These are phyloP conservation scores for Nothoprocta pentlandii DNA, from an alignment of 2,113 vertebrate genomes.

Conservation along the genomic window DNA sequence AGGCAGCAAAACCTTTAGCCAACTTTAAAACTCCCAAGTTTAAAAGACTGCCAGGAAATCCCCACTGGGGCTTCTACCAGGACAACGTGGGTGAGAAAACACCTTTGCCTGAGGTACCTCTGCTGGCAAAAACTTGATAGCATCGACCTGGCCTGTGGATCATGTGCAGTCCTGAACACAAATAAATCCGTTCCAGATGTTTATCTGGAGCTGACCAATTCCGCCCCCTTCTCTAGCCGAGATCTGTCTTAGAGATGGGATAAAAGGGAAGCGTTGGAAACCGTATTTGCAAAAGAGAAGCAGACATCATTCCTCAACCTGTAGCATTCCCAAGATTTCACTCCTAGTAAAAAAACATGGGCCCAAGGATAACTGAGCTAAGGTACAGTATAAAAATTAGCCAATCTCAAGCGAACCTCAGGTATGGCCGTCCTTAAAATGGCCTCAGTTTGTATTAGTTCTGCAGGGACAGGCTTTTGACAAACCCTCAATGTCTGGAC, in stretches of 20 bases:
- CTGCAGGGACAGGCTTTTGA: neutral
- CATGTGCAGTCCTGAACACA: neutral
- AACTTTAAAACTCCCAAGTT: neutral
- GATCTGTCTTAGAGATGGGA: neutral
- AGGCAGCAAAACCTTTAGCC: neutral
- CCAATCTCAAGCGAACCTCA: neutral
- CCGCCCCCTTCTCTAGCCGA: neutral
- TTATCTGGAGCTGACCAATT: neutral
- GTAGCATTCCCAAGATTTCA: neutral
- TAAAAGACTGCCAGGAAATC: neutral
- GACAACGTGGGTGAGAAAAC: neutral
- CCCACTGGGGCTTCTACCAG: neutral
- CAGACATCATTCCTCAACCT: conserved; percentile 6
- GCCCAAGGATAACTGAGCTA: neutral
- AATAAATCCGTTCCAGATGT: neutral
- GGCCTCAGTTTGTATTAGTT: neutral
- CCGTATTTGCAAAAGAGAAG: conserved; percentile 8
- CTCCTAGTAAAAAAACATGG: neutral
- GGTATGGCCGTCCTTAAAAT: neutral
- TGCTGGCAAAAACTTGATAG: neutral
- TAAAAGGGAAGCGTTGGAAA: neutral
- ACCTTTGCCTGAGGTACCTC: neutral
- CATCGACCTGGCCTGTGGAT: neutral
- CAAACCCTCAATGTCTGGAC: neutral
- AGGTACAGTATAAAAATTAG: conserved; percentile 1